phyloP scores from a whole-genome alignment of 2,797 vertebrate genomes.

The Intellagama lesueurii region DNA sequence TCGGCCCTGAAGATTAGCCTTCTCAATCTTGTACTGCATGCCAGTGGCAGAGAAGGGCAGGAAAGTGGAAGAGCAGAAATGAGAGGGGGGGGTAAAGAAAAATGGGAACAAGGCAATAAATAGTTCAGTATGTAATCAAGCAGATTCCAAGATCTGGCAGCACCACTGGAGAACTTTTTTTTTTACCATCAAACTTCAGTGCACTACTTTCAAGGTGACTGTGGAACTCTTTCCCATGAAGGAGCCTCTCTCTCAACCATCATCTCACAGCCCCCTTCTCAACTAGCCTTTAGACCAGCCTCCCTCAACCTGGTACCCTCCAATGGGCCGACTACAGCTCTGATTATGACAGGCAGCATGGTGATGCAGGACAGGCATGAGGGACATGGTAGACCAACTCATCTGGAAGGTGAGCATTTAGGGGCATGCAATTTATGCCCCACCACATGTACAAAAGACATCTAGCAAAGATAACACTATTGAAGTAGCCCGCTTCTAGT shows the following conservation, averaged over 20 bases:
- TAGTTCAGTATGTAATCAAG: not conserved
- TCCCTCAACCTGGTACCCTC: not conserved
- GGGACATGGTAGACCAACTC: too few relatives aligned
- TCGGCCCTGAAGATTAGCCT: constrained; percentile 85
- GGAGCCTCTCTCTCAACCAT: not conserved
- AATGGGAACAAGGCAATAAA: not conserved
- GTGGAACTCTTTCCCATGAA: not conserved
- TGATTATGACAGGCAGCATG: too few relatives aligned
- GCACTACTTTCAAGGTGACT: not conserved
- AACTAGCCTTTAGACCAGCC: not conserved
- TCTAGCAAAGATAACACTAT: too few relatives aligned
- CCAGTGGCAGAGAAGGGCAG: not conserved
- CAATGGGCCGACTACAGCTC: not conserved
- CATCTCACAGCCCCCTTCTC: not conserved
- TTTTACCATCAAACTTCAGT: not conserved
- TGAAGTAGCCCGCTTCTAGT: too few relatives aligned
- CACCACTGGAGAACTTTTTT: not conserved
- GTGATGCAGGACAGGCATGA: too few relatives aligned
- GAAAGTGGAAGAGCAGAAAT: not conserved
- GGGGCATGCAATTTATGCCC: too few relatives aligned
- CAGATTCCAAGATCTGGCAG: not conserved
- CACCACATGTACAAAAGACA: too few relatives aligned
- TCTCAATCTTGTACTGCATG: constrained; percentile 87
- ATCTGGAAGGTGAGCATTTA: too few relatives aligned
- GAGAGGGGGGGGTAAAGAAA: not conserved